Percentiles rank a stretch among this genome's conserved stretches.
Conservation (phyloP, 2,113 vertebrate genomes). For the Elachura formosa region DNA sequence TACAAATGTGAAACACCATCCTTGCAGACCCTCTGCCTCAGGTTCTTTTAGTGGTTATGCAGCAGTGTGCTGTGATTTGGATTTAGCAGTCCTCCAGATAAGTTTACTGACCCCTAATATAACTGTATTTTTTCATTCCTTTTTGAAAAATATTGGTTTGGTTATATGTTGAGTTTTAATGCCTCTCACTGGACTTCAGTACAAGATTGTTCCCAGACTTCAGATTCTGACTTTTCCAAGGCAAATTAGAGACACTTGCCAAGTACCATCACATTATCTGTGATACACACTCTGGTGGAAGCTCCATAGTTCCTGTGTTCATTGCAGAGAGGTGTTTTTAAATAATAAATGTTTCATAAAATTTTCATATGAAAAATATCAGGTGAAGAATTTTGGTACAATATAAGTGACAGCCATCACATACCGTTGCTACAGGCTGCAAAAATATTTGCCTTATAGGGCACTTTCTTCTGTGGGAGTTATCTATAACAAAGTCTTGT, state of each 20-base stretch:
- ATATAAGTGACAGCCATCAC: background rate
- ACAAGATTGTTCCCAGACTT: background rate
- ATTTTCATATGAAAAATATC: background rate
- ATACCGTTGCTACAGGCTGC: background rate
- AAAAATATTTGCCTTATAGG: background rate
- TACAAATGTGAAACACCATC: background rate
- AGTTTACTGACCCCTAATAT: background rate
- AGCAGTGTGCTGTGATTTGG: background rate
- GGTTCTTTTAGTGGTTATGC: background rate
- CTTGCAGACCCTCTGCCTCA: background rate
- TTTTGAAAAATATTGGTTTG: background rate
- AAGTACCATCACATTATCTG: background rate
- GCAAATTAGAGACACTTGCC: background rate
- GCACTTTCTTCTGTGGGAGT: background rate
- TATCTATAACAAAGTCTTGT: background rate
- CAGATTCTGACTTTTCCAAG: background rate
- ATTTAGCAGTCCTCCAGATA: background rate
- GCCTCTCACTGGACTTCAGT: background rate
- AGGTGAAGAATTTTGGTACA: background rate
- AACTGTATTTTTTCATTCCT: background rate
- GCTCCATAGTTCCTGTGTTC: background rate
- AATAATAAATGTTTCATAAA: background rate
- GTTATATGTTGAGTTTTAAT: background rate
- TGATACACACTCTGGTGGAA: background rate
- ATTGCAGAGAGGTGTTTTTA: background rate